A percentile compares a stretch with the other conserved stretches of the same genome.
These are phyloP conservation scores for Gymnoscopelus braueri DNA, from an alignment of 2,797 vertebrate species.

Conservation along the genomic window DNA sequence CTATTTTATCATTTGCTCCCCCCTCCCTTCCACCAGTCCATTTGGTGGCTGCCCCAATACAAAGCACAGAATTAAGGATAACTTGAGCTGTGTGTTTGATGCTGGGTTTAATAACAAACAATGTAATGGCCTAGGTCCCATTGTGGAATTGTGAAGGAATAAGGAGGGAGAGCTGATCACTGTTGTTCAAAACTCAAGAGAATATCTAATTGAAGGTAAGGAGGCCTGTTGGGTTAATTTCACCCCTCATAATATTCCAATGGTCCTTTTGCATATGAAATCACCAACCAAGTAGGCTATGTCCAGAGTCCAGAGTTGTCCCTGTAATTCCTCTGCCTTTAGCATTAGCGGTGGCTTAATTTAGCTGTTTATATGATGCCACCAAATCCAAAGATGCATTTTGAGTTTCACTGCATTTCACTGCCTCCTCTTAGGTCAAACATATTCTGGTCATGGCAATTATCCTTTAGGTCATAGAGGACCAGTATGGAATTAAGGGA, in stretches of 20 bases:
- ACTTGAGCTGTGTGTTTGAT: conserved; percentile 40
- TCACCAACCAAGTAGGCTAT: too few species aligned
- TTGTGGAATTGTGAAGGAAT: conserved; percentile 60
- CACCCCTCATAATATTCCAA: neutral
- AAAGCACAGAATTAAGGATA: conserved; percentile 50
- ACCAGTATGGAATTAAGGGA: too few species aligned
- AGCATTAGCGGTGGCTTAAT: conserved; percentile 25
- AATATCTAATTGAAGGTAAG: conserved; percentile 1
- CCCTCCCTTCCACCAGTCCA: conserved; percentile 25
- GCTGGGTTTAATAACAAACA: conserved; percentile 60
- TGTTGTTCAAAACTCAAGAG: conserved; percentile 44
- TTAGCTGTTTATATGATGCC: conserved; percentile 36
- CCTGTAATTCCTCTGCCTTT: conserved; percentile 21
- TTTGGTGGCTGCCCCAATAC: conserved; percentile 25
- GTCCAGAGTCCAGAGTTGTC: neutral
- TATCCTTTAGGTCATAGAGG: too few species aligned
- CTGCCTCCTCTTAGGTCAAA: too few species aligned
- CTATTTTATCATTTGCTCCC: conserved; percentile 11
- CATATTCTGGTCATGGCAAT: too few species aligned
- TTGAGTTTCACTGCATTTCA: too few species aligned
- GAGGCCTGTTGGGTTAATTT: neutral
- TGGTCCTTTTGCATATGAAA: neutral
- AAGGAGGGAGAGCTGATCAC: conserved; percentile 55
- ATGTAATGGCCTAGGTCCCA: conserved; percentile 28
- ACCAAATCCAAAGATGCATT: too few species aligned